phyloP scores from a whole-genome alignment of 2,888 invertebrate species.

The Platycnemis pennipes region DNA sequence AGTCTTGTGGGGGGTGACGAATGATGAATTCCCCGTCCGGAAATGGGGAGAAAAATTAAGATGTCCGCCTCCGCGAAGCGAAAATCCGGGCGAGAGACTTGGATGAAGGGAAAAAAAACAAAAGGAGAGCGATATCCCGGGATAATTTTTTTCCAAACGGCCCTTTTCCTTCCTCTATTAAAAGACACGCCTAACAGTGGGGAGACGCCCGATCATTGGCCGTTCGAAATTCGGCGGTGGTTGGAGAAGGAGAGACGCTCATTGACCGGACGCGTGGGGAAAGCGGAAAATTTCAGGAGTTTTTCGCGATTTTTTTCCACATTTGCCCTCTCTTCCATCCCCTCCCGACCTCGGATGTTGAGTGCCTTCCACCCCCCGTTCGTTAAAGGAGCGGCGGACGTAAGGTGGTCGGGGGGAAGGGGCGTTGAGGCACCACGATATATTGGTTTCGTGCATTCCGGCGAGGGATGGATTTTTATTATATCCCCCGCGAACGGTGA shows the following conservation, averaged over 20 bases:
- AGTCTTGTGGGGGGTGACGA: no score
- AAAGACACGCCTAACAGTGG: neutral
- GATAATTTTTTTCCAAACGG: neutral
- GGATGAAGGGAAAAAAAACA: neutral
- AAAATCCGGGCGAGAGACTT: neutral
- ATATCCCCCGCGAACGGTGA: neutral
- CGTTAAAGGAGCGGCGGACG: neutral
- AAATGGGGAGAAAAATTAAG: neutral
- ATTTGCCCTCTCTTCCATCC: neutral
- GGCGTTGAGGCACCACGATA: no score
- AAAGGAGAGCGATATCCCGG: no score
- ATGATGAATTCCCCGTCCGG: neutral
- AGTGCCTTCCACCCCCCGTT: neutral
- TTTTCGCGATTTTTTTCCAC: neutral
- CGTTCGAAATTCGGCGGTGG: neutral
- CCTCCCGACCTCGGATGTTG: neutral
- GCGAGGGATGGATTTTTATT: neutral
- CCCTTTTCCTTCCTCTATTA: neutral
- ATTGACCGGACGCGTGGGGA: neutral
- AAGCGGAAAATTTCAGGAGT: neutral
- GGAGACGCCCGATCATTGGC: neutral
- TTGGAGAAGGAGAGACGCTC: neutral
- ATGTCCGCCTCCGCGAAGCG: neutral
- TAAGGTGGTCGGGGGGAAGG: neutral
- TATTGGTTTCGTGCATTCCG: constrained; percentile 20